phyloP scores from a whole-genome alignment of 92 coral and sea anemone genomes.

The Muricea muricata region DNA sequence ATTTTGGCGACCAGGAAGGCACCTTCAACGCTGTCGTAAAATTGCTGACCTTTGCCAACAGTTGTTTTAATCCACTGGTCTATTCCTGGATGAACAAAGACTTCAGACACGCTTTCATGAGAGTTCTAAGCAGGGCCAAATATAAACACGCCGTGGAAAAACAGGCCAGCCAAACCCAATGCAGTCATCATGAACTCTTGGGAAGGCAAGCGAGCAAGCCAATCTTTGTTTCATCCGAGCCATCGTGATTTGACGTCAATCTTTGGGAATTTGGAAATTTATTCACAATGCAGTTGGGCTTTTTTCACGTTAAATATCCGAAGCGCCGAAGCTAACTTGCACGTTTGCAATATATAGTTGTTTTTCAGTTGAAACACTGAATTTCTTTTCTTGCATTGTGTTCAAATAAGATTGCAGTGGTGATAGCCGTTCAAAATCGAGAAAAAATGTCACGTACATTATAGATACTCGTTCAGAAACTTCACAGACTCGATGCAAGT shows the following conservation, averaged over 20 bases:
- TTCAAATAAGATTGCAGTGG: too few species aligned
- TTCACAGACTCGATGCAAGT: too few species aligned
- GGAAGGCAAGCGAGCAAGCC: not conserved
- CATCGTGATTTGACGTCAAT: not conserved
- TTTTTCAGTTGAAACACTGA: too few species aligned
- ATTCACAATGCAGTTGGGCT: too few species aligned
- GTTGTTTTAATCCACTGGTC: constrained; percentile 88
- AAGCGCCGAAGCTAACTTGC: too few species aligned
- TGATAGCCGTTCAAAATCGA: too few species aligned
- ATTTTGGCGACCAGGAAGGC: constrained; percentile 63
- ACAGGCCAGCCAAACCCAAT: constrained; percentile 12
- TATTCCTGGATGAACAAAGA: constrained; percentile 95
- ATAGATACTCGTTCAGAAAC: too few species aligned
- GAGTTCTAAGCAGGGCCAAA: constrained; percentile 42
- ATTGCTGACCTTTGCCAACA: constrained; percentile 80
- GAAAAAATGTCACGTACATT: too few species aligned
- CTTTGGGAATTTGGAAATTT: too few species aligned
- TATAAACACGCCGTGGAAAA: constrained; percentile 17
- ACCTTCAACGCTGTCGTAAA: constrained; percentile 85
- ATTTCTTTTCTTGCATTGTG: too few species aligned
- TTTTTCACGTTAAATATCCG: too few species aligned
- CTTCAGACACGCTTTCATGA: constrained; percentile 78
- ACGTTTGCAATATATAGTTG: too few species aligned
- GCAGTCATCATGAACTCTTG: constrained; percentile 8
- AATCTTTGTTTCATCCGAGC: not conserved